A percentile compares a stretch with the other conserved stretches of the same genome.
phyloP scores from a whole-genome alignment of 2,797 vertebrate genomes.

The Selene dorsalis region DNA sequence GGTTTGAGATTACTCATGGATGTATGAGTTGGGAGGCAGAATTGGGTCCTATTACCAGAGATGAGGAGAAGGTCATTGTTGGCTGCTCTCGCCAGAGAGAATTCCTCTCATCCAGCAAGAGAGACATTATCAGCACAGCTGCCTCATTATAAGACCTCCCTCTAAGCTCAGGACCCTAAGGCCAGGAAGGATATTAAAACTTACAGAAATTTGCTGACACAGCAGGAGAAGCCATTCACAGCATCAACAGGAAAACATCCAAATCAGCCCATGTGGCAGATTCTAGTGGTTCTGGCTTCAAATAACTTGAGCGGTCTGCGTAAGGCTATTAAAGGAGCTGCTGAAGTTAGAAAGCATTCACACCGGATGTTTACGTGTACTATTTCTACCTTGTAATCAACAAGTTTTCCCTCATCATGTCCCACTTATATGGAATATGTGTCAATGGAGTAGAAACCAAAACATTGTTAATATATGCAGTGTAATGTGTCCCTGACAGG shows the following conservation, averaged over 20 bases:
- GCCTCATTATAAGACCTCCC: slow-evolving; percentile 62
- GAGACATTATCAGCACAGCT: slow-evolving; percentile 50
- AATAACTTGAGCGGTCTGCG: slow-evolving; percentile 1
- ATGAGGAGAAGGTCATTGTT: slow-evolving; percentile 60
- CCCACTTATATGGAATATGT: neutral
- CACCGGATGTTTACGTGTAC: neutral
- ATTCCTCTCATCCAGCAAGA: slow-evolving; percentile 38
- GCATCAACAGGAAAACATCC: slow-evolving; percentile 54
- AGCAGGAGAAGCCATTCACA: slow-evolving; percentile 38
- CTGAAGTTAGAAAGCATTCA: slow-evolving; percentile 30
- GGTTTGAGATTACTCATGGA: slow-evolving; percentile 32
- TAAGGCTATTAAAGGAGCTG: slow-evolving; percentile 21
- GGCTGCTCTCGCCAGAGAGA: slow-evolving; percentile 36
- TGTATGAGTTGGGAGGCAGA: slow-evolving; percentile 35
- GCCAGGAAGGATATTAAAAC: slow-evolving; percentile 71
- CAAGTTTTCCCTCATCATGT: slow-evolving; percentile 2
- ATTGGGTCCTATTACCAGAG: slow-evolving; percentile 39
- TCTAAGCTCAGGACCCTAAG: slow-evolving; percentile 43
- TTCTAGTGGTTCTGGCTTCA: slow-evolving; percentile 29
- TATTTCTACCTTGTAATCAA: neutral
- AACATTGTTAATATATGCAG: neutral
- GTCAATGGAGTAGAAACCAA: neutral
- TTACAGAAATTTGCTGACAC: slow-evolving; percentile 68
- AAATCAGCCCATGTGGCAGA: slow-evolving; percentile 43
- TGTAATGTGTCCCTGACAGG: neutral